Base-by-base conservation (phyloP, 2,113 vertebrate species). In the Rhynchomys soricoides region DNA sequence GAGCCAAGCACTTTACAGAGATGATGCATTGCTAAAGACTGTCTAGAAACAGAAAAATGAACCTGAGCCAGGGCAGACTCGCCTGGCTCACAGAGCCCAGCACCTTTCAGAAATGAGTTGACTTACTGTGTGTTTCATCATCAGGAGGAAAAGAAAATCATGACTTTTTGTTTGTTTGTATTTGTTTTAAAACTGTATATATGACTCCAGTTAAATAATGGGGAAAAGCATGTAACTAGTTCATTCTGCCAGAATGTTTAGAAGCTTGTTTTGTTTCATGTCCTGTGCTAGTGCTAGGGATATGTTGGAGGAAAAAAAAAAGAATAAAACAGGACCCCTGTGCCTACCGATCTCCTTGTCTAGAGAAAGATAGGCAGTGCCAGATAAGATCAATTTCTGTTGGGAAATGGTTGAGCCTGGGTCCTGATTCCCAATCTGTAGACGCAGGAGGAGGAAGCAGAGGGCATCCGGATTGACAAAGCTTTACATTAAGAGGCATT, bases 31-130 rank as follows among this genome's bases (percentile, higher is more conserved):
- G 57, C 96, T 91, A 77, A 96, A 93, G 68, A 94, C 91, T 95
- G 86, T 94, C 92, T 90, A 96, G 97, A 97, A 97, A 83, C 96
- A 91, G 94, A 92, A 96, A 94, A 96, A 68, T 93, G 93, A 96
- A 91, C 93, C 71, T 0, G 26, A 93, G 85, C 92, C 90, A 96
- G 91, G 75, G 57, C 71, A 66, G 83, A 71, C 71, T 83, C n/a
- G 17, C 37, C 82, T 29, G 0, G 93, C 87, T 93, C 59, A 70
- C 68, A 73, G 0, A 93, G 85, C 94, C 4, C 7, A 92, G 73
- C 52, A 86, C 86, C 81, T 92, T 89, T 73, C 91, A 89, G 86
- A 96, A 94, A 95, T 59, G 26, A 59, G 77, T 40, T 92, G 94
- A 86, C 92, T 90, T 70, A 70, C 48, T 93, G 68, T 89, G 43